phyloP scores from a whole-genome alignment of 2,797 vertebrate species.

The Rhinophrynus dorsalis region DNA sequence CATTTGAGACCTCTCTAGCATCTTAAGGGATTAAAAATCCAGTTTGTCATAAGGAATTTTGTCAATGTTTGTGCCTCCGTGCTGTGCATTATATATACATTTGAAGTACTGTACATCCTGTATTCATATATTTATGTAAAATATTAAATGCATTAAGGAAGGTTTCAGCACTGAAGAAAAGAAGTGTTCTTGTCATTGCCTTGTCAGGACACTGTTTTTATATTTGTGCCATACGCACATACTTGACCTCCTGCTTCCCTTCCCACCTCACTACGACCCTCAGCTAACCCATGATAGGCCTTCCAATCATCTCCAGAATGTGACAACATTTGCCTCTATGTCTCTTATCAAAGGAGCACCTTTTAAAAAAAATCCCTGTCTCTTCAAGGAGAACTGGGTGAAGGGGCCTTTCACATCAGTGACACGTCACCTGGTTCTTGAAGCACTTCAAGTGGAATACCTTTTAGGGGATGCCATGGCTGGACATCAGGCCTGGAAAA shows the following conservation, averaged over 20 bases:
- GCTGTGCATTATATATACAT: too few relatives aligned
- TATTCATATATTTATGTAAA: background rate
- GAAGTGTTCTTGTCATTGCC: conserved; percentile 19
- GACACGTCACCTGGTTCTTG: conserved; percentile 65
- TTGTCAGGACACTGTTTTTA: conserved; percentile 37
- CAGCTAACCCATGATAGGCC: conserved; percentile 62
- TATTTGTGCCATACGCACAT: conserved; percentile 51
- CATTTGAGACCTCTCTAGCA: too few relatives aligned
- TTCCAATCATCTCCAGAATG: conserved; percentile 68
- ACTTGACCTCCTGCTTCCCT: conserved; percentile 62
- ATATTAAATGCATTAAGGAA: background rate
- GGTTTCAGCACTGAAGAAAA: too few relatives aligned
- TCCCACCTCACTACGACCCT: conserved; percentile 48
- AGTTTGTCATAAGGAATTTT: too few relatives aligned
- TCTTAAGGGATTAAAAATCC: too few relatives aligned
- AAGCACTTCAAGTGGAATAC: conserved; percentile 65
- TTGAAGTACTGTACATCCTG: too few relatives aligned
- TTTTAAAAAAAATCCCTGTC: conserved; percentile 45
- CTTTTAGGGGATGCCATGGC: conserved; percentile 56
- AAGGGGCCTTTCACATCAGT: conserved; percentile 58
- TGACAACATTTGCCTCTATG: conserved; percentile 71
- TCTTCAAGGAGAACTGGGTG: conserved; percentile 57
- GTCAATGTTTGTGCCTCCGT: too few relatives aligned
- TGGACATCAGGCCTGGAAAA: conserved; percentile 73
- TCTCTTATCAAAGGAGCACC: conserved; percentile 65